Conservation (phyloP, 2,797 vertebrate genomes). For the Aplochiton taeniatus region DNA sequence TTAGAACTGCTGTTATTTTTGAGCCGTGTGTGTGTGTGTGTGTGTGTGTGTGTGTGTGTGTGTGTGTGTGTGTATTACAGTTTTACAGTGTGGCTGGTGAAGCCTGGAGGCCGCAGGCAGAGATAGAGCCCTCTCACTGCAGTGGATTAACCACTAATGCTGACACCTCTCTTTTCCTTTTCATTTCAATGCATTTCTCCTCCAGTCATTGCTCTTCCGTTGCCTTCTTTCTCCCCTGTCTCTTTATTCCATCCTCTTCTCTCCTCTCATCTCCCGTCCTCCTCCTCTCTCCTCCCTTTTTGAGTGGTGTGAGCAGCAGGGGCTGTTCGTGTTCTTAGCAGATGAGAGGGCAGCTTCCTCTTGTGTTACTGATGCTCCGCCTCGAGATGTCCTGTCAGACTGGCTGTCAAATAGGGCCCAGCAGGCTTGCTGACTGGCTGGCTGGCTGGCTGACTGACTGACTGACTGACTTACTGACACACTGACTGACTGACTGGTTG, state of each 20-base stretch:
- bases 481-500: no score
- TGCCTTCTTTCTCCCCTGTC: not conserved
- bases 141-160: slow-evolving; percentile 73
- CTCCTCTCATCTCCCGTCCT: not conserved
- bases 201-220: slow-evolving; percentile 37
- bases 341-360: slow-evolving; percentile 50
- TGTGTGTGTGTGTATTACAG: not conserved
- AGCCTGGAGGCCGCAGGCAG: slow-evolving; percentile 62
- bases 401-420: slow-evolving; percentile 35
- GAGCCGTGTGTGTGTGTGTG: not conserved
- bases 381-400: slow-evolving; percentile 48
- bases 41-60: slow-evolving; percentile 3
- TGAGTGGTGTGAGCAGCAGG: not conserved
- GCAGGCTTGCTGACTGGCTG: not conserved
- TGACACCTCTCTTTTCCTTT: slow-evolving; percentile 69
- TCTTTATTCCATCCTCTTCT: not conserved
- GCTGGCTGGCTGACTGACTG: not conserved
- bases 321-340: slow-evolving; percentile 50
- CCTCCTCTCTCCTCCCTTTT: not conserved
- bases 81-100: slow-evolving; percentile 39
- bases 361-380: slow-evolving; percentile 55
- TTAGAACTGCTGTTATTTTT: no score
- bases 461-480: not conserved
- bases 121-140: slow-evolving; percentile 67
- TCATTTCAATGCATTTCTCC: slow-evolving; percentile 71